Base-by-base conservation (phyloP, 1,140 invertebrate genomes). In the Spodoptera litura region DNA sequence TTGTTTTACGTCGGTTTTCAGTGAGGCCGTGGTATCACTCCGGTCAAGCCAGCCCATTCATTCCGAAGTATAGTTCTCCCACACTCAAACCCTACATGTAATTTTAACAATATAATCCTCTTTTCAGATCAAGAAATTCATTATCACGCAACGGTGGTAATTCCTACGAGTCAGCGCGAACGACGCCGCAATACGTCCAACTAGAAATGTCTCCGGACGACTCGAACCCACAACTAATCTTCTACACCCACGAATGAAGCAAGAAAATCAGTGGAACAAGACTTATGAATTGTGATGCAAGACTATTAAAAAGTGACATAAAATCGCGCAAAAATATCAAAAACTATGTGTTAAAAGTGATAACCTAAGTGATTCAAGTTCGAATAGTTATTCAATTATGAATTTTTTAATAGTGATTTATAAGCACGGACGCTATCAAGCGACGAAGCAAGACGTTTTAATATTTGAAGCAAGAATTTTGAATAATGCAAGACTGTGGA, bases 201-300 rank as follows among this genome's bases (percentile, higher is more conserved):
- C 73, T 94, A 3, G 92, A 94, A 75, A 88, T 93, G 61, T 93
- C 91, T 0, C 92, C 90, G 0, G 92, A 94, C 74, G 92, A 93
- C 73, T 93, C 92, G 0, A 94, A 94, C 70, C 91, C 90, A 13
- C 92, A 94, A 44, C 82, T 94, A 9, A 93, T 94, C 64, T 93
- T 94, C 83, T 94, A 94, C 85, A 93, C 92, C 55, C 92, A 94
- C 59, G 92, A 94, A 85, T 93, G 86, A 91, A 73, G 66, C 71
- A 20, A 68, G 44, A 52, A 58, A 31, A 31, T 44, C n/a, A 13
- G 20, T 52, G 13, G 20, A 53, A 59, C 56, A 55, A 78, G 68
- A 71, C n/a, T 25, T 15, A 31, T 66, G 62, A 71, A 61, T 13
- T 27, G 52, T 58, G 35, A 27, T 31, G 55, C 15, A 64, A 76